A percentile compares a stretch with the other conserved stretches of the same genome.
Conservation (phyloP, 2,888 invertebrate species). For the Melieria crassipennis region DNA sequence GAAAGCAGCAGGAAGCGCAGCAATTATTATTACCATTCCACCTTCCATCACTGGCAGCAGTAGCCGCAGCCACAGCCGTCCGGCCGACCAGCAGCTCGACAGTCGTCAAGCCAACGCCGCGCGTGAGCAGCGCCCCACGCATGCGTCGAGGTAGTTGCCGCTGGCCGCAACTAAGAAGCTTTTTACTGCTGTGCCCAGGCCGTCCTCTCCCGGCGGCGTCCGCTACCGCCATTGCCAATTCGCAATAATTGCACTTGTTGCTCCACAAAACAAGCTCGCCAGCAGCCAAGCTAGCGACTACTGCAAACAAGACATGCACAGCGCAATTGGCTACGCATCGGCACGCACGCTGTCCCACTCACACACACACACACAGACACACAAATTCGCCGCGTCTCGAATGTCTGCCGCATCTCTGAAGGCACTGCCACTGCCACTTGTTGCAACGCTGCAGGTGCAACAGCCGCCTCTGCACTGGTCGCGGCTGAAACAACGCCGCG, state of each 20-base stretch:
- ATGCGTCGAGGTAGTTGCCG: conserved; percentile 19
- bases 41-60: conserved; percentile 20
- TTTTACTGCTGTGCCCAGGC: background rate
- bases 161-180: background rate
- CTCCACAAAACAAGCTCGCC: conserved; percentile 39
- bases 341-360: conserved; percentile 37
- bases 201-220: background rate
- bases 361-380: conserved; percentile 4
- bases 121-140: conserved; percentile 43
- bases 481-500: conserved; percentile 9
- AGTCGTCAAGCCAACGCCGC: conserved; percentile 27
- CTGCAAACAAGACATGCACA: conserved; percentile 21
- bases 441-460: conserved; percentile 27
- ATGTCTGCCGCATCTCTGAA: background rate
- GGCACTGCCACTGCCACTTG: background rate
- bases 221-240: conserved; percentile 24
- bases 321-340: conserved; percentile 38
- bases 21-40: conserved; percentile 39
- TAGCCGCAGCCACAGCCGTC: background rate
- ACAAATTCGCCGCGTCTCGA: background rate
- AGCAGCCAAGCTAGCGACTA: conserved; percentile 25
- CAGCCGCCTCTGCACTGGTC: conserved; percentile 7
- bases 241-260: conserved; percentile 47
- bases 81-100: background rate
- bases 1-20: conserved; percentile 34